Conservation (phyloP, 2,797 vertebrate species). For the Falco columbarius region DNA sequence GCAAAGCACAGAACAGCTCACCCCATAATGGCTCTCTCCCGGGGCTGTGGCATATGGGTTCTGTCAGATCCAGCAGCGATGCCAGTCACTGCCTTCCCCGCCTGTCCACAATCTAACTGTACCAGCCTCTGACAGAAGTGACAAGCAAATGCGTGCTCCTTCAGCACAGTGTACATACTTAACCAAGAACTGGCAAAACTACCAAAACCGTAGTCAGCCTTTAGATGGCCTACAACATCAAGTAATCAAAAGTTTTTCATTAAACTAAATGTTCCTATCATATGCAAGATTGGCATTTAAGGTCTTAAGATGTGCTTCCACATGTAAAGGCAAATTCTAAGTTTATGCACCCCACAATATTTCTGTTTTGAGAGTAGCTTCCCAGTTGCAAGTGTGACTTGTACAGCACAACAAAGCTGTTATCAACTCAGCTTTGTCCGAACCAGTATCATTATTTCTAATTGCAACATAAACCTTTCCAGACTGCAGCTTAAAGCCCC, state of each 20-base stretch:
- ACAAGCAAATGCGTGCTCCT: neutral
- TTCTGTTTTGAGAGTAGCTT: neutral
- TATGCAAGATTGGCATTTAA: neutral
- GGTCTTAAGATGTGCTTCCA: neutral
- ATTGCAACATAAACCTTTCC: neutral
- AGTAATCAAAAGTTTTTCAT: neutral
- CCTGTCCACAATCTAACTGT: neutral
- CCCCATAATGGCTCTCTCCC: neutral
- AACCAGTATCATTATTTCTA: neutral
- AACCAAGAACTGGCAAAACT: neutral
- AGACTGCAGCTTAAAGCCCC: neutral
- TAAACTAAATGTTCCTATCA: neutral
- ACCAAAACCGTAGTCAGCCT: neutral
- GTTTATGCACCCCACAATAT: neutral
- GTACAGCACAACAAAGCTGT: neutral
- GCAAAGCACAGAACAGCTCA: neutral
- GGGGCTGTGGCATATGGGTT: accelerated
- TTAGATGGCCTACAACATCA: neutral
- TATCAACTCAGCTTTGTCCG: neutral
- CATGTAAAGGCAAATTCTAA: neutral
- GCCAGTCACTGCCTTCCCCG: too few species aligned
- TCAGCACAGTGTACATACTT: accelerated
- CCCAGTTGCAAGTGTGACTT: neutral
- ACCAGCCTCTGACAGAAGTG: too few species aligned
- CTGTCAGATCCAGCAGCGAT: neutral